Evolutionary conservation across 1,140 invertebrate genomes (phyloP).

Genomic region (Zaprionus taronus): DNA sequence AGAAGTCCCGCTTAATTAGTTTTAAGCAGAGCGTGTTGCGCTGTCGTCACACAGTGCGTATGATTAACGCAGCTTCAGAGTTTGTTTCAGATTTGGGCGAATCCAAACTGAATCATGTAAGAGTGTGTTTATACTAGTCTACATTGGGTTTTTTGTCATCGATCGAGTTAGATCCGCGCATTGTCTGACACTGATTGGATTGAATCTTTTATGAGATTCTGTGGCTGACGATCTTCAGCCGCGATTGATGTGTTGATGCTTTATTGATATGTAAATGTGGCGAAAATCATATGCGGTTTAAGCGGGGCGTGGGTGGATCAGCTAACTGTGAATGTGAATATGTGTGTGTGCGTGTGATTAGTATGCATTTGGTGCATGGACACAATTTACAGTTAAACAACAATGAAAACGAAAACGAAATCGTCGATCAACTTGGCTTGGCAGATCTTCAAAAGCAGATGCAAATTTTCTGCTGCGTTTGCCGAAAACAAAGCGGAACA

Average conservation of each 20-base stretch:
- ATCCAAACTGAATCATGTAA: conserved; percentile 51
- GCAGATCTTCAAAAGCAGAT: conserved; percentile 2
- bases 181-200: conserved; percentile 19
- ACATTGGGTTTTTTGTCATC: conserved; percentile 40
- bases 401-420: conserved; percentile 10
- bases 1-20: conserved; percentile 77
- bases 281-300: conserved; percentile 24
- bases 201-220: conserved; percentile 51
- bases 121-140: conserved; percentile 27
- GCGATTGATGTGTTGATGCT: conserved; percentile 35
- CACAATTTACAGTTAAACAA: conserved; percentile 1
- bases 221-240: conserved; percentile 48
- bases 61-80: conserved; percentile 51
- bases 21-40: conserved; percentile 59
- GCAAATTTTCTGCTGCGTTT: conserved; percentile 68
- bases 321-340: conserved; percentile 5
- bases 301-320: conserved; percentile 14
- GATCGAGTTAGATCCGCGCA: conserved; percentile 1
- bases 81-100: conserved; percentile 28
- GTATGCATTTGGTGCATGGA: conserved; percentile 63
- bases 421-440: not conserved
- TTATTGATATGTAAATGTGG: conserved; percentile 62
- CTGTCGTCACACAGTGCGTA: conserved; percentile 59
- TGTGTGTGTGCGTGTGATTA: conserved; percentile 43
- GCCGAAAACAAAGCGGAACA: conserved; percentile 39